Percentiles rank a stretch among this genome's conserved stretches.
Conservation (phyloP, 2,797 vertebrate genomes). For the Hipposideros larvatus region DNA sequence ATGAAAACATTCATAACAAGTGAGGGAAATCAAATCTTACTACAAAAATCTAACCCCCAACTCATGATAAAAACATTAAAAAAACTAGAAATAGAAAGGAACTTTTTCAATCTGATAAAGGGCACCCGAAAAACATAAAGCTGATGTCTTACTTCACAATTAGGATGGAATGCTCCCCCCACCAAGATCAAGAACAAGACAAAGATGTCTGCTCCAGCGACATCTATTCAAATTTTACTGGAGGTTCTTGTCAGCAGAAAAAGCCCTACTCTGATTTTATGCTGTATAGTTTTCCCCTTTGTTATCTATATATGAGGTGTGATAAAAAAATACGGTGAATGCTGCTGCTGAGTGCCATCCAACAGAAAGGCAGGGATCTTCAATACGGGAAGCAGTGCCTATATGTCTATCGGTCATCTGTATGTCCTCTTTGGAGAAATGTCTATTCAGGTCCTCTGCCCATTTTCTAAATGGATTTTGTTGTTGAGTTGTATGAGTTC, state of each 20-base stretch:
- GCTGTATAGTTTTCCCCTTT: not conserved
- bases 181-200: not conserved
- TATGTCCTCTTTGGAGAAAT: too few species aligned
- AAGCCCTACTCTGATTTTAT: conserved; percentile 4
- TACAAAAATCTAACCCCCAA: conserved; percentile 16
- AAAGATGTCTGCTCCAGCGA: not conserved
- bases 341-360: too few species aligned
- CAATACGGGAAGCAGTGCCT: too few species aligned
- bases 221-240: not conserved
- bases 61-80: not conserved
- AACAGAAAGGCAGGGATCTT: too few species aligned
- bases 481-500: too few species aligned
- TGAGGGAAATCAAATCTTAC: not conserved
- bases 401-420: too few species aligned
- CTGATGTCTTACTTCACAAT: not conserved
- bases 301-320: not conserved
- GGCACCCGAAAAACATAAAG: not conserved
- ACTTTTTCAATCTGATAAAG: not conserved
- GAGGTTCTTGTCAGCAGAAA: not conserved
- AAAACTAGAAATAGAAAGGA: not conserved
- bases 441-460: too few species aligned
- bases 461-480: too few species aligned
- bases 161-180: not conserved
- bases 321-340: too few species aligned
- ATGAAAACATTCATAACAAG: not conserved